Evolutionary conservation across 2,888 invertebrate species (phyloP).

Genomic region (Argyra leucocephala): DNA sequence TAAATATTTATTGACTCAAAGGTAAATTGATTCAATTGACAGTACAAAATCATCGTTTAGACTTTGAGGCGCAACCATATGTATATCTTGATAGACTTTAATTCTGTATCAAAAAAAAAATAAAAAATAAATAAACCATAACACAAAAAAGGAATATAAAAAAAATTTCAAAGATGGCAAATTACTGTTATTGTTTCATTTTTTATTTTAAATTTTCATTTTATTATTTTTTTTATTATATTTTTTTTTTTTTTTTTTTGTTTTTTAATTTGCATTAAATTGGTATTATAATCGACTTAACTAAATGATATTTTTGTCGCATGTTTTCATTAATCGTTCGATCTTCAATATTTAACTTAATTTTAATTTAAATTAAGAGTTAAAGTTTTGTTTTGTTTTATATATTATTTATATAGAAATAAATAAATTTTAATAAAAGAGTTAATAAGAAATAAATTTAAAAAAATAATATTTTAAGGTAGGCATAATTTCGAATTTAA

Average conservation of each 20-base stretch:
- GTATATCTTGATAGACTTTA: no score
- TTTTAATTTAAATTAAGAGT: neutral
- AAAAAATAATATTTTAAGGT: no score
- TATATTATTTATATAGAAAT: no score
- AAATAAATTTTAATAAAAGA: no score
- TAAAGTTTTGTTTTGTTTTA: no score
- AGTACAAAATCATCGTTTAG: neutral
- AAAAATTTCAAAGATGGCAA: neutral
- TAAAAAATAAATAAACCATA: neutral
- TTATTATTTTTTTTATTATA: no score
- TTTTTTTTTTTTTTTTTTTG: neutral
- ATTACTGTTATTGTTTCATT: neutral
- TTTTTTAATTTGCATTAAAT: neutral
- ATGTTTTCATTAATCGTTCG: neutral
- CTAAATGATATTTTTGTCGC: constrained; percentile 2
- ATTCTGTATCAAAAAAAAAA: no score
- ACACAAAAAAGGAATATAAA: neutral
- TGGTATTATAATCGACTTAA: neutral
- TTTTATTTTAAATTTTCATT: neutral
- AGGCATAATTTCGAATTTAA: no score
- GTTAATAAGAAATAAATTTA: no score
- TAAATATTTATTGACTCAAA: neutral
- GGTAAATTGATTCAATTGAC: neutral
- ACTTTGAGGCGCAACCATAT: neutral
- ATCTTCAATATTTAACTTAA: neutral